Base-by-base conservation (phyloP, 1,140 invertebrate species). In the Neotoxoptera formosana region DNA sequence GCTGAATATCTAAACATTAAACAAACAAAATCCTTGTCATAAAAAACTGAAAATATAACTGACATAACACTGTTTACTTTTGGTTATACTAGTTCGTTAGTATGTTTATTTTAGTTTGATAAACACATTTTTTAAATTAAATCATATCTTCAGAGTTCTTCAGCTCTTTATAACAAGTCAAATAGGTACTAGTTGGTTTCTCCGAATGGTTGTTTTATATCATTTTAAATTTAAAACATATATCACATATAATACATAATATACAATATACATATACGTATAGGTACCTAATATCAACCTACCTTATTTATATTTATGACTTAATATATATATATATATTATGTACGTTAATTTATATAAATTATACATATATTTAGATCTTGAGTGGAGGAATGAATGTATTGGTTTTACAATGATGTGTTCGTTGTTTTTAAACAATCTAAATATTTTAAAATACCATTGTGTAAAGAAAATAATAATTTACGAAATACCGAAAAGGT, bases 31-130 rank as follows among this genome's bases (percentile, higher is more conserved):
- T 84, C 36, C 34, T 25, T 14, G 36, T 36, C 36, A 30, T 41
- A 41, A 25, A 41, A 84, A 41, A 84, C 34, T 41, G 36, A 84
- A 84, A 84, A 84, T 84, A 84, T 41, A 84, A 84, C 36, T 41
- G 36, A 84, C 36, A 84, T 84, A 45, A 84, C 83, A 84, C 36
- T 41, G 83, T 84, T 76, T 76, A 76, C 60, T 76, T 76, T n/a
- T 76, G 30, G 60, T 76, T 76, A 76, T 84, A 84, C 83, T 83
- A 21, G 76, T 83, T 83, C 76, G 76, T 83, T 83, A 83, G 76
- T 83, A 83, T 83, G 76, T 83, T 83, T 36, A 83, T 83, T 83
- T 83, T 83, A 36, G 76, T 83, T 83, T 83, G 34, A 83, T 76
- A 83, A 83, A 83, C 76, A 34, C 21, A 83, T 83, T 83, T 83